Conservation (phyloP, 2,888 invertebrate genomes). For the Sinelater perroti region DNA sequence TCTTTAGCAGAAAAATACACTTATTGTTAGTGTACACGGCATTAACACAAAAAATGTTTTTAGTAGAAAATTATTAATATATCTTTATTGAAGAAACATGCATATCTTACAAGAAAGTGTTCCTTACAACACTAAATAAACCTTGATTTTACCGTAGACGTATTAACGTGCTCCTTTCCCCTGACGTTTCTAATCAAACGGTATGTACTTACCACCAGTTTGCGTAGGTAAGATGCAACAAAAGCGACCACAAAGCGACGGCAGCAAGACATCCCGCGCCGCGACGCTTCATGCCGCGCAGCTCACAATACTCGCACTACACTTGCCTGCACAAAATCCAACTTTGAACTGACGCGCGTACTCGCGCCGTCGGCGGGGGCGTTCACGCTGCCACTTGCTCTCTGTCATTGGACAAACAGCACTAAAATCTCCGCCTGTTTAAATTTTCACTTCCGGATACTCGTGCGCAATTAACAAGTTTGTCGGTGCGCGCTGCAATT, state of each 20-base stretch:
- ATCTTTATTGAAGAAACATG: too few relatives aligned
- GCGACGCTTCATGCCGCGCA: conserved; percentile 56
- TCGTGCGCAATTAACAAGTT: conserved; percentile 39
- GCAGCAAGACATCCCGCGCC: conserved; percentile 55
- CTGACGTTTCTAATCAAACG: too few relatives aligned
- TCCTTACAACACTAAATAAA: too few relatives aligned
- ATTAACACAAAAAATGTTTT: too few relatives aligned
- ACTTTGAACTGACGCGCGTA: conserved; percentile 46
- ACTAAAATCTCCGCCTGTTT: conserved; percentile 40
- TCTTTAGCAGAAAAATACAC: too few relatives aligned
- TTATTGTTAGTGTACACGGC: too few relatives aligned
- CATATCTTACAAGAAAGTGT: too few relatives aligned
- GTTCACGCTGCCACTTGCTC: conserved; percentile 38
- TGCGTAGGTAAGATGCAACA: conserved; percentile 53
- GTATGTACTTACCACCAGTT: conserved; percentile 56
- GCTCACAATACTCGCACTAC: conserved; percentile 46
- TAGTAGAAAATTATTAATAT: too few relatives aligned
- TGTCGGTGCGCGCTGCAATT: too few relatives aligned
- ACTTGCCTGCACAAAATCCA: conserved; percentile 47
- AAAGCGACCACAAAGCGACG: conserved; percentile 56
- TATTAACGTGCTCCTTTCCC: too few relatives aligned
- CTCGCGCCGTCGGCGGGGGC: conserved; percentile 43
- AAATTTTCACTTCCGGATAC: conserved; percentile 39
- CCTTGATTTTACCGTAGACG: too few relatives aligned
- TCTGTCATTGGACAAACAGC: conserved; percentile 35